phyloP scores from a whole-genome alignment of 2,888 invertebrate genomes.

The Fabriciana adippe region DNA sequence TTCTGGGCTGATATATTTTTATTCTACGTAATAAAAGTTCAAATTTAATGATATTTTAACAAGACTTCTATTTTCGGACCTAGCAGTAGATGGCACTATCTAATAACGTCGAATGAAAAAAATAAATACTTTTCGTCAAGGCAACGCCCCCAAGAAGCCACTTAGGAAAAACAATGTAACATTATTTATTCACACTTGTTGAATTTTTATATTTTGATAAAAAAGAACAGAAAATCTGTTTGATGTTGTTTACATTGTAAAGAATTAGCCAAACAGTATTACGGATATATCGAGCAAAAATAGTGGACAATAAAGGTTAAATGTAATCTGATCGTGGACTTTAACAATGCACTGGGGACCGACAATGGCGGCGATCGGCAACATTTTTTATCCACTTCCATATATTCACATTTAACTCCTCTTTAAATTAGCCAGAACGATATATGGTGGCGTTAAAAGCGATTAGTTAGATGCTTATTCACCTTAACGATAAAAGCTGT shows the following conservation, averaged over 20 bases:
- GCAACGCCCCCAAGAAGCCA: no score
- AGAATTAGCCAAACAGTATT: constrained; percentile 41
- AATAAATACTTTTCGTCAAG: no score
- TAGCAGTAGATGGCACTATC: no score
- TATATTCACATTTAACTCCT: constrained; percentile 40
- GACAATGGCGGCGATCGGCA: constrained; percentile 44
- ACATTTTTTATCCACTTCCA: constrained; percentile 44
- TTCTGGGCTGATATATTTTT: no score
- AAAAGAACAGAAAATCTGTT: constrained; percentile 1
- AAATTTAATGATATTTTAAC: no score
- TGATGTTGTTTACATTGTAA: constrained; percentile 30
- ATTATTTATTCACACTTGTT: no score
- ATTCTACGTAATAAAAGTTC: no score
- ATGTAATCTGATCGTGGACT: constrained; percentile 63
- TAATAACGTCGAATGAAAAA: no score
- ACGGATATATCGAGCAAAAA: constrained; percentile 49
- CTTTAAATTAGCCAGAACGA: constrained; percentile 41
- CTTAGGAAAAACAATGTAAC: no score
- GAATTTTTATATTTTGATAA: no score
- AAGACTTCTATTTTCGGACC: no score
- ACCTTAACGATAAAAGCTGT: constrained; percentile 1
- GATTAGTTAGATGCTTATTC: constrained; percentile 32
- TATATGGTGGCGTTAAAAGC: constrained; percentile 32
- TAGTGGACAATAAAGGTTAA: constrained; percentile 64
- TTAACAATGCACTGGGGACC: constrained; percentile 62